A percentile compares a stretch with the other conserved stretches of the same genome.
These are phyloP conservation scores for Drosophila merina DNA, from an alignment of 2,888 invertebrate species.

Conservation along the genomic window DNA sequence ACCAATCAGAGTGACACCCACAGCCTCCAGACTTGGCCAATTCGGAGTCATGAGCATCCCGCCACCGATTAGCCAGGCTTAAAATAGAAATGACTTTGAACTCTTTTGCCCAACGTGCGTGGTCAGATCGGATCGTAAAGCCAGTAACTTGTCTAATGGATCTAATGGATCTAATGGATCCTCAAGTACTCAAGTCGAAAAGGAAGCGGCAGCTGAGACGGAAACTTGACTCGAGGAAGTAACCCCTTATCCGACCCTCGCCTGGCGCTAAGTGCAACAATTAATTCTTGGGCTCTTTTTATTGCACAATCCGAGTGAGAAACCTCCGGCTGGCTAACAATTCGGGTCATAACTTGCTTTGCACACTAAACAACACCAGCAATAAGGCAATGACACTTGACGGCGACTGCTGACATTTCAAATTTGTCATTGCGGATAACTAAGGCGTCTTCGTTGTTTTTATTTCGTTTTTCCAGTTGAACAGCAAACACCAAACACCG, in stretches of 20 bases:
- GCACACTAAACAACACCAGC: constrained; percentile 33
- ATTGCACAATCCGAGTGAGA: constrained; percentile 50
- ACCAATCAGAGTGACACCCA: constrained; percentile 55
- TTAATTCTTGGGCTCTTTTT: constrained; percentile 62
- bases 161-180: background rate
- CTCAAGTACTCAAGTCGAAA: constrained; percentile 8
- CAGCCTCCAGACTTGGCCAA: constrained; percentile 6
- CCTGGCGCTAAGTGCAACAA: constrained; percentile 54
- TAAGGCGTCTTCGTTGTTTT: constrained; percentile 29
- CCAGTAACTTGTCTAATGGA: too few species aligned
- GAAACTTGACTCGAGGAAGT: constrained; percentile 55
- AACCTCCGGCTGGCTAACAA: constrained; percentile 52
- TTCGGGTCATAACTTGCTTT: constrained; percentile 74
- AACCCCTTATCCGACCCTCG: constrained; percentile 58
- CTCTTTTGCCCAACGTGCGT: constrained; percentile 32
- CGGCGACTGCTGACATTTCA: constrained; percentile 69
- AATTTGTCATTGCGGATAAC: constrained; percentile 70
- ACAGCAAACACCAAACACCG: background rate
- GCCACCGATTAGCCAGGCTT: constrained; percentile 8
- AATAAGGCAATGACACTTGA: constrained; percentile 70
- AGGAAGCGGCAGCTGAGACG: background rate
- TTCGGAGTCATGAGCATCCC: constrained; percentile 22
- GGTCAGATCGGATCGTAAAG: constrained; percentile 4
- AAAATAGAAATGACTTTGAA: constrained; percentile 41
- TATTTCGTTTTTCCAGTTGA: constrained; percentile 19